Conservation (phyloP, 1,140 invertebrate genomes). For the Danaus melanippus region DNA sequence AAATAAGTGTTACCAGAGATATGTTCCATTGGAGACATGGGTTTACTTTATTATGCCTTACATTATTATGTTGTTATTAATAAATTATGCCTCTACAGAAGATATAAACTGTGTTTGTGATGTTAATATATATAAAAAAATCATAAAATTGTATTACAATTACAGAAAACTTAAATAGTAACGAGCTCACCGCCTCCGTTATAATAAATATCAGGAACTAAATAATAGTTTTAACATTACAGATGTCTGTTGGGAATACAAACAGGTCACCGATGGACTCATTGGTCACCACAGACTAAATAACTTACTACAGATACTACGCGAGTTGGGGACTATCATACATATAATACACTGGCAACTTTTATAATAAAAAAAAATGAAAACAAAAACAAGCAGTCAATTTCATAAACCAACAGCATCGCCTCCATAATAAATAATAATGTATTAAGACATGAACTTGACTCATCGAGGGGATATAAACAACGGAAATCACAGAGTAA, state of each 20-base stretch:
- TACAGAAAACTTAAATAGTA: conserved; percentile 23
- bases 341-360: conserved; percentile 29
- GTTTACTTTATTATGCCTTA: no score
- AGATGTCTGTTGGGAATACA: conserved; percentile 8
- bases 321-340: background rate
- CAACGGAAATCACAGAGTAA: no score
- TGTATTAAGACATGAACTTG: no score
- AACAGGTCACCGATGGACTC: background rate
- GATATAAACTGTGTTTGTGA: background rate
- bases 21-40: background rate
- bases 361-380: conserved; percentile 30
- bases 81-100: conserved; percentile 5
- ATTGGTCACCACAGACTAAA: conserved; percentile 7
- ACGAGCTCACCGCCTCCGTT: conserved; percentile 20
- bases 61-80: conserved; percentile 3
- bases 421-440: no score
- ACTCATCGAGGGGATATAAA: no score
- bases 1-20: background rate
- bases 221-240: conserved; percentile 27
- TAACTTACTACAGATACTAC: no score
- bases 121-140: conserved; percentile 16
- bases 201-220: conserved; percentile 50
- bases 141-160: conserved; percentile 26
- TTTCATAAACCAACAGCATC: conserved; percentile 34
- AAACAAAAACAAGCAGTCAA: conserved; percentile 42